A percentile compares a stretch with the other conserved stretches of the same genome.
Evolutionary conservation across 1,140 invertebrate genomes (phyloP).

Genomic region (Catajapyx aquilonaris): DNA sequence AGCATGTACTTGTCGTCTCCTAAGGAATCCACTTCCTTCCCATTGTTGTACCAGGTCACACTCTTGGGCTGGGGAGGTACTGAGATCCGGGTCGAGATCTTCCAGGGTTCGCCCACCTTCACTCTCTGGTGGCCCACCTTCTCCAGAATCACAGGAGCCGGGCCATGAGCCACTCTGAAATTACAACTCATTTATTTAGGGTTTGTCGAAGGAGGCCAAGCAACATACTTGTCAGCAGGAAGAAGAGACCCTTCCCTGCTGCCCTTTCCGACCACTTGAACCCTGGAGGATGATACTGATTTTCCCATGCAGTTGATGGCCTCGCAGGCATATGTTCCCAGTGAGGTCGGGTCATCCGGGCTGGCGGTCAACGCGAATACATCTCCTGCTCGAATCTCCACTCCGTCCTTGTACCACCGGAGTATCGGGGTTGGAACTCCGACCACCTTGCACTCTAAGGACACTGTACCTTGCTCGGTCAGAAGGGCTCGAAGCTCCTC

Average conservation of each 20-base stretch:
- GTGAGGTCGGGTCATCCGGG: constrained; percentile 52
- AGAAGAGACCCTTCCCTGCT: constrained; percentile 38
- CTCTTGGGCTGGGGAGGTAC: constrained; percentile 47
- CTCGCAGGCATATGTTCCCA: constrained; percentile 66
- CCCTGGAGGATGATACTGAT: constrained; percentile 54
- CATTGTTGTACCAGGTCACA: constrained; percentile 64
- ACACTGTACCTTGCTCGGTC: constrained; percentile 68
- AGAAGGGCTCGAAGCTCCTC: constrained; percentile 56
- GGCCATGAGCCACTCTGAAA: too few relatives aligned
- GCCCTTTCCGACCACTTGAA: constrained; percentile 46
- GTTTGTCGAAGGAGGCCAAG: too few relatives aligned
- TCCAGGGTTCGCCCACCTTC: constrained; percentile 53
- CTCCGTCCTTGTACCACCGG: constrained; percentile 63
- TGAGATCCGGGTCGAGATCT: background rate
- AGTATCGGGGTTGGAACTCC: constrained; percentile 62
- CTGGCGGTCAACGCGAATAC: constrained; percentile 64
- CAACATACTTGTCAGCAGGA: constrained; percentile 28
- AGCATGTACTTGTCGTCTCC: constrained; percentile 38
- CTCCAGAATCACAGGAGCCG: constrained; percentile 49
- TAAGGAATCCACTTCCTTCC: constrained; percentile 39
- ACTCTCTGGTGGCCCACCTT: constrained; percentile 45
- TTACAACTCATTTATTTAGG: too few relatives aligned
- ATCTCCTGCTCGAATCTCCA: constrained; percentile 69
- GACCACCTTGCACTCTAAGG: constrained; percentile 69
- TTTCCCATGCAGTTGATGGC: constrained; percentile 71